phyloP scores from a whole-genome alignment of 2,113 vertebrate genomes.

The Calyptomena viridis region DNA sequence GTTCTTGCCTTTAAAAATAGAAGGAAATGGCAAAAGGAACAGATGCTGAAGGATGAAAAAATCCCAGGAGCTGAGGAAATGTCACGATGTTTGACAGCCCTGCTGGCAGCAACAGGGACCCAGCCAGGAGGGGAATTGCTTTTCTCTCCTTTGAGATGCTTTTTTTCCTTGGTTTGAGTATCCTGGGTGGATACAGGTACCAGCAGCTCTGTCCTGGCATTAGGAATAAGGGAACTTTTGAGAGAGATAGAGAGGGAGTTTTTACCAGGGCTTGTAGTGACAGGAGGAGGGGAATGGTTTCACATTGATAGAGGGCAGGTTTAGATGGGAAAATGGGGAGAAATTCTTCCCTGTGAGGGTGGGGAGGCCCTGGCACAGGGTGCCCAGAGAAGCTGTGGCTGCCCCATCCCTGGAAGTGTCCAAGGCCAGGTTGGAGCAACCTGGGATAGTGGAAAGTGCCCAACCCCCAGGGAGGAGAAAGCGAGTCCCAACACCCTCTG shows the following conservation, averaged over 20 bases:
- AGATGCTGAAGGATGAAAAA: slow-evolving; percentile 29
- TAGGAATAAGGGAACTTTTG: not conserved
- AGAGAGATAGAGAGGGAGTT: not conserved
- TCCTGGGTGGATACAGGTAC: not conserved
- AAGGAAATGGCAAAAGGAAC: slow-evolving; percentile 11
- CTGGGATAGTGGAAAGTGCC: not conserved
- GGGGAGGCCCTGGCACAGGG: not conserved
- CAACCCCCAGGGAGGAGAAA: too few species aligned
- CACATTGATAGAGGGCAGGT: fast-evolving
- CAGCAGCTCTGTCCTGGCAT: not conserved
- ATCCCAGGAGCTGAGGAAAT: not conserved
- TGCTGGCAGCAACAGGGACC: not conserved
- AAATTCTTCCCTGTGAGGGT: not conserved
- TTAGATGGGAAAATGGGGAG: not conserved
- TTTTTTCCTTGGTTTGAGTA: not conserved
- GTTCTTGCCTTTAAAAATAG: slow-evolving; percentile 5
- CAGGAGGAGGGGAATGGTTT: not conserved
- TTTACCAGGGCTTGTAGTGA: not conserved
- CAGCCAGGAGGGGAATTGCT: not conserved
- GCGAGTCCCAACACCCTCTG: not conserved
- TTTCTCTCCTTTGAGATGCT: not conserved
- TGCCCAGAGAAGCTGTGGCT: not conserved
- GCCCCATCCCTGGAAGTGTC: not conserved
- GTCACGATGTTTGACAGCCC: not conserved
- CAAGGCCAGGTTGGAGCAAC: not conserved